A percentile compares a stretch with the other conserved stretches of the same genome.
phyloP scores from a whole-genome alignment of 1,140 invertebrate genomes.

The Eumeta japonica region DNA sequence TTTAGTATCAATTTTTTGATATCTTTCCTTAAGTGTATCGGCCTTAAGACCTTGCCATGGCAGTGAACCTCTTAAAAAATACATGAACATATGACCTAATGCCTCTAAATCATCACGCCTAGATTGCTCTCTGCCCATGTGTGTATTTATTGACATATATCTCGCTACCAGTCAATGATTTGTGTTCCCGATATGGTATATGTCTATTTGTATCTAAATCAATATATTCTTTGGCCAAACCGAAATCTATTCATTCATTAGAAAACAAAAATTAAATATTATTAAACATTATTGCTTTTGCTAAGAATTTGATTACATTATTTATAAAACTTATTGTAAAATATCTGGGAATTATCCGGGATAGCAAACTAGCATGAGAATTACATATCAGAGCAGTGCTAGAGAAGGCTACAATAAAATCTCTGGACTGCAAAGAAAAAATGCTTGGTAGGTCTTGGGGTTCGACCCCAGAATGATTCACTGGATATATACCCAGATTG shows the following conservation, averaged over 20 bases:
- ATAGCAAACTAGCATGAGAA: no score
- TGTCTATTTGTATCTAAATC: conserved; percentile 99
- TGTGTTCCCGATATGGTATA: conserved; percentile 99
- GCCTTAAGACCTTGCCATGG: conserved; percentile 99
- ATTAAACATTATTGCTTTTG: no score
- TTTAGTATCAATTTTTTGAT: conserved; percentile 99
- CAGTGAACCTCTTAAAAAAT: conserved; percentile 96
- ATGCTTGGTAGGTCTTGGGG: no score
- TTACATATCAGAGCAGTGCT: no score
- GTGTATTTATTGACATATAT: conserved; percentile 99
- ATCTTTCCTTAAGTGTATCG: conserved; percentile 98
- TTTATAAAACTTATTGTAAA: no score
- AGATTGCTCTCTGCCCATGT: conserved; percentile 99
- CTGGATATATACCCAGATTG: no score
- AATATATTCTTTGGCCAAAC: conserved; percentile 99
- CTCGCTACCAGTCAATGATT: conserved; percentile 96
- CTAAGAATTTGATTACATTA: no score
- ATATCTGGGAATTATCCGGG: no score
- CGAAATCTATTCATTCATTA: conserved; percentile 98
- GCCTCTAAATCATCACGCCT: conserved; percentile 98
- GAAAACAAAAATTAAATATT: no score
- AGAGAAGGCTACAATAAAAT: no score
- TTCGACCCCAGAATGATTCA: no score
- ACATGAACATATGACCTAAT: conserved; percentile 99
- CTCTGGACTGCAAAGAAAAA: no score